phyloP scores from a whole-genome alignment of 2,113 vertebrate species.

The Baryphthengus martii region DNA sequence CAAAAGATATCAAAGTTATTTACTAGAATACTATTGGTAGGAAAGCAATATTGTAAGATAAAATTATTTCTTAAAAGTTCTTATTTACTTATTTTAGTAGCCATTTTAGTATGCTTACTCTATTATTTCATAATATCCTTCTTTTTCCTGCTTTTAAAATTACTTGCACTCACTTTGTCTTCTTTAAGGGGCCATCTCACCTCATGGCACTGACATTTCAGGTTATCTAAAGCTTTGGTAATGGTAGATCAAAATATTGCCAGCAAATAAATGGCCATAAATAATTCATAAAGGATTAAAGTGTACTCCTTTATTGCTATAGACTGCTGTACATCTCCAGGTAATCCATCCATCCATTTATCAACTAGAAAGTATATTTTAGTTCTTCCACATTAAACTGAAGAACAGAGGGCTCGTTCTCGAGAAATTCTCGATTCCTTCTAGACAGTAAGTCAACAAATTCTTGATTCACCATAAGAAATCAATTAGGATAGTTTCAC shows the following conservation, averaged over 20 bases:
- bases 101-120: neutral
- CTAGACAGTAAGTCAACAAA: neutral
- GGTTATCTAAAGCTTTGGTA: neutral
- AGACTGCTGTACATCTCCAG: neutral
- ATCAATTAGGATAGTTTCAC: neutral
- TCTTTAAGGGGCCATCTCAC: neutral
- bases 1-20: neutral
- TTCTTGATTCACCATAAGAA: neutral
- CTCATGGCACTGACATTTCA: neutral
- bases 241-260: neutral
- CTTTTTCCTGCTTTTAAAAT: neutral
- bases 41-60: neutral
- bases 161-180: neutral
- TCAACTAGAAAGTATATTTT: neutral
- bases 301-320: neutral
- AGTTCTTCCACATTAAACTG: neutral
- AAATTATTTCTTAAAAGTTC: neutral
- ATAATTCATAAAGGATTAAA: neutral
- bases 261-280: neutral
- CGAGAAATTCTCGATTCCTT: slow-evolving; percentile 5
- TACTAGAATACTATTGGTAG: neutral
- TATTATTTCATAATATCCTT: neutral
- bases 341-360: neutral
- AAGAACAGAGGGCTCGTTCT: neutral
- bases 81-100: neutral